These are phyloP conservation scores for Parambassis ranga DNA, from an alignment of 2,797 vertebrate species.

Conservation along the genomic window DNA sequence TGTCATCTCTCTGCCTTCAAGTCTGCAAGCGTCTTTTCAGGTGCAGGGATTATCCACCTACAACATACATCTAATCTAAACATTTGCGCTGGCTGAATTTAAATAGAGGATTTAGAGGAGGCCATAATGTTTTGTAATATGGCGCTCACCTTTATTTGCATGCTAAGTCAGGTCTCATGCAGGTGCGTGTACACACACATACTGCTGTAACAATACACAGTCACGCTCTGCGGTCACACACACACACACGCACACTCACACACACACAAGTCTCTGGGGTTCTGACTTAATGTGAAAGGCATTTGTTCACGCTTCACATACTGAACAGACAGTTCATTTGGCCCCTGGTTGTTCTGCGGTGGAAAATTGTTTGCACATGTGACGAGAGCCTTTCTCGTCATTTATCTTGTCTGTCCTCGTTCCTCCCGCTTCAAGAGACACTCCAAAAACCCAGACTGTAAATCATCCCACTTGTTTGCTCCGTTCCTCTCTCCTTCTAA, in stretches of 20 bases:
- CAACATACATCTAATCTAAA: conserved; percentile 54
- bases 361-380: conserved; percentile 71
- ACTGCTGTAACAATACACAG: conserved; percentile 5
- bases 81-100: conserved; percentile 51
- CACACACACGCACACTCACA: not conserved
- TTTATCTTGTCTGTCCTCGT: conserved; percentile 58
- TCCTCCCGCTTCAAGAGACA: conserved; percentile 37
- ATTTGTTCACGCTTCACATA: conserved; percentile 67
- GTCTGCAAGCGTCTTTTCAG: conserved; percentile 23
- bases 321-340: conserved; percentile 62
- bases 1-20: not conserved
- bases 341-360: conserved; percentile 41
- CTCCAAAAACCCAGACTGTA: conserved; percentile 29
- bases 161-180: conserved; percentile 29
- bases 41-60: conserved; percentile 38
- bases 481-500: not conserved
- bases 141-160: conserved; percentile 45
- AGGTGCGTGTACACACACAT: conserved; percentile 19
- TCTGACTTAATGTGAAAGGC: conserved; percentile 64
- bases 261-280: conserved; percentile 24
- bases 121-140: conserved; percentile 49
- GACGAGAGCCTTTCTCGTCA: conserved; percentile 42
- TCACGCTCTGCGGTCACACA: not conserved
- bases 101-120: conserved; percentile 56
- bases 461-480: conserved; percentile 27